Evolutionary conservation across 1,140 invertebrate genomes (phyloP).

Genomic region (Lethocerus indicus): DNA sequence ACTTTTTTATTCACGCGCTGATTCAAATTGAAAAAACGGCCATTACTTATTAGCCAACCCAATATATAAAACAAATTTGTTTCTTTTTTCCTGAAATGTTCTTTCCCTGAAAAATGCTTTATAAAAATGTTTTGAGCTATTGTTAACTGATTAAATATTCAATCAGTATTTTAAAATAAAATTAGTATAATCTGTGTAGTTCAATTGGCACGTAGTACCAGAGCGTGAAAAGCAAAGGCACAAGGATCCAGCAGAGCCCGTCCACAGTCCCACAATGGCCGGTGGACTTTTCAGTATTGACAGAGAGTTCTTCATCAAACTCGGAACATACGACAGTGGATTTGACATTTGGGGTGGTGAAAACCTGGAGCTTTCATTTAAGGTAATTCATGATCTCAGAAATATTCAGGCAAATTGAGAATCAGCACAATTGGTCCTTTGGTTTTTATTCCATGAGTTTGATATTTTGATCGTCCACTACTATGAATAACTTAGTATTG

Average conservation of each 20-base stretch:
- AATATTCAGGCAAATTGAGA: neutral
- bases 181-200: constrained; percentile 28
- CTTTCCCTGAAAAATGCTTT: neutral
- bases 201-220: constrained; percentile 94
- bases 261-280: constrained; percentile 93
- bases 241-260: constrained; percentile 74
- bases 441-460: neutral
- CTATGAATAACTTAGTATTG: neutral
- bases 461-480: neutral
- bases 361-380: constrained; percentile 93
- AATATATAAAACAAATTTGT: neutral
- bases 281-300: constrained; percentile 65
- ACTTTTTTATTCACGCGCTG: constrained; percentile 19
- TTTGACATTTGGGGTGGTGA: constrained; percentile 99
- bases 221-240: constrained; percentile 74
- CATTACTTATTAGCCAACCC: neutral
- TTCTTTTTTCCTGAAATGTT: neutral
- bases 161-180: neutral
- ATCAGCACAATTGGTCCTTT: too few species aligned
- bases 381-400: constrained; percentile 37
- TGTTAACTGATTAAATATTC: neutral
- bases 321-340: constrained; percentile 94
- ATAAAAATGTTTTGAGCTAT: neutral
- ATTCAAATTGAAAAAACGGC: too few species aligned
- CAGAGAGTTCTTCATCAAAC: constrained; percentile 71